phyloP scores from a whole-genome alignment of 2,888 invertebrate genomes.

The Acheta domesticus region DNA sequence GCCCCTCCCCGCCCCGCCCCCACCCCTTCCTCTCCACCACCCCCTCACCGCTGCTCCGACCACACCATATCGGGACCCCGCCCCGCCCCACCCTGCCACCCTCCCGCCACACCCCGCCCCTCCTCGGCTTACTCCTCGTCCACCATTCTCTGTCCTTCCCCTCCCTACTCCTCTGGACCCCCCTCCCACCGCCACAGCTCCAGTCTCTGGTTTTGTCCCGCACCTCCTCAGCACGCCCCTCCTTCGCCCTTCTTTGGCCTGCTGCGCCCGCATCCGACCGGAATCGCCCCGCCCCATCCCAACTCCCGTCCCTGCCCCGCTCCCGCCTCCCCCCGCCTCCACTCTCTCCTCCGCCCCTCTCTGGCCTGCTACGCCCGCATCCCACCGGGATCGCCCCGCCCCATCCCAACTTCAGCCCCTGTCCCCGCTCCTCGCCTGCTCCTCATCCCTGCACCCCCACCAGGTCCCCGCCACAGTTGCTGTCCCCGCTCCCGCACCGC shows the following conservation, averaged over 20 bases:
- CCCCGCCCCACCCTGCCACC: too few species aligned
- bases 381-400: background rate
- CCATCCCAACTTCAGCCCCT: too few species aligned
- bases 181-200: too few species aligned
- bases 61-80: background rate
- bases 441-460: background rate
- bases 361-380: background rate
- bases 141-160: background rate
- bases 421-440: background rate
- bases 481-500: too few species aligned
- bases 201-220: too few species aligned
- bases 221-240: too few species aligned
- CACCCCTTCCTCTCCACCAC: too few species aligned
- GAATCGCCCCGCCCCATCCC: too few species aligned
- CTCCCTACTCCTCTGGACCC: too few species aligned
- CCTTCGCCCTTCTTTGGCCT: background rate
- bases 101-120: too few species aligned
- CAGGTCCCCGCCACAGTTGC: background rate
- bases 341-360: background rate
- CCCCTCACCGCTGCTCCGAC: background rate
- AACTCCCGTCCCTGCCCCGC: too few species aligned
- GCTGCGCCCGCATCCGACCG: background rate
- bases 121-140: background rate
- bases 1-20: background rate
- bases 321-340: too few species aligned